Evolutionary conservation across 2,113 vertebrate species (phyloP), one percentile per base, ranked within the genome.

Genomic region (Dicaeum eximium): DNA sequence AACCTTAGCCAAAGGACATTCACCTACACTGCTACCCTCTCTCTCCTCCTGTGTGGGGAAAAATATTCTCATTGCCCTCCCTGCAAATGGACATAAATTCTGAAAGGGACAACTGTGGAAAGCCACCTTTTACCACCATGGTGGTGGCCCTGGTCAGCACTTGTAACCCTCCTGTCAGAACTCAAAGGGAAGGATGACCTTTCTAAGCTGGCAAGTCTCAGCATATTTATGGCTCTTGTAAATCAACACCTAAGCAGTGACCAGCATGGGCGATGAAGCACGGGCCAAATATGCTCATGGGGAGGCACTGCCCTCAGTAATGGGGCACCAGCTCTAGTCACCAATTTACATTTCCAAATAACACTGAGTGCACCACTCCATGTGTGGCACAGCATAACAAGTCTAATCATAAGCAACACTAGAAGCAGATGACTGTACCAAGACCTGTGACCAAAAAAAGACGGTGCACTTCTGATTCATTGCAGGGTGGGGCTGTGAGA

Each of bases 401-500:
- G 37, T 12, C 69, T 57, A 71, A 91, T 86, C 84, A 24, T 28
- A 79, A 72, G 80, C 84, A 93, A 96, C 91, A 93, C 89, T 28
- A 91, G 80, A 74, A 85, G 71, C 18, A 11, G 66, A 73, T 91
- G 89, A 94, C 74, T 91, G 38, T 71, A 96, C 28, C 60, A 88
- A 94, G 85, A 87, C 88, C 93, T 91, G 90, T 88, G 92, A 91
- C 92, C 78, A 90, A 94, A 96, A 92, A 95, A 96, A 92, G 94
- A 80, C 71, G 4, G 90, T 47, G 64, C 79, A 71, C 67, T 88
- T 92, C 87, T 96, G 93, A 94, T 88, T 96, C 95, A 95, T 11
- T 65, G 44, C 69, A 48, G 92, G 90, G 92, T 91, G 83, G 71
- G 71, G 94, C 82, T 86, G 35, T 15, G 58, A 79, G 40, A 88